Conservation (phyloP, 2,797 vertebrate species). For the Antennarius maculatus region DNA sequence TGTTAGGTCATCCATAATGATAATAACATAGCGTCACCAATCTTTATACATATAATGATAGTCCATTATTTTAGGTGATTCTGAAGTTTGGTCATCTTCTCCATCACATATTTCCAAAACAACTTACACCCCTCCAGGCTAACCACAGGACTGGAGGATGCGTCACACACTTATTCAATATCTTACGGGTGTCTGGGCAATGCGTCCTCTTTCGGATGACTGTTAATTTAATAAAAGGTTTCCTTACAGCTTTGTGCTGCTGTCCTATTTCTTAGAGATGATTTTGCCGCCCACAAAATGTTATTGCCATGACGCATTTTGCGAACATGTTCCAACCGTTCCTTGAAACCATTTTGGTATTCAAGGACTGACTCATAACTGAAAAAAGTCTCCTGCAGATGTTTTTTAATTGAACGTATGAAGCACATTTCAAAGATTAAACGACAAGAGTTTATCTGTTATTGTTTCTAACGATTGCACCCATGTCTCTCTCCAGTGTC, state of each 20-base stretch:
- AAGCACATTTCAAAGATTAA: neutral
- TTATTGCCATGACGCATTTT: constrained; percentile 1
- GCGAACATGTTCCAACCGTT: constrained; percentile 23
- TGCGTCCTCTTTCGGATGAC: too few relatives aligned
- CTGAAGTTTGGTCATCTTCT: too few relatives aligned
- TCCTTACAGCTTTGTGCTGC: neutral
- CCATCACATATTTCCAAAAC: too few relatives aligned
- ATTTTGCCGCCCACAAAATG: neutral
- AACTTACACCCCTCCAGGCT: too few relatives aligned
- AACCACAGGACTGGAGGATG: too few relatives aligned
- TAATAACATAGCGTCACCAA: too few relatives aligned
- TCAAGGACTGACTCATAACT: constrained; percentile 20
- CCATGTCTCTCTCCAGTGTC: constrained; percentile 61
- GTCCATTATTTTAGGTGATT: too few relatives aligned
- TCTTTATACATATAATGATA: too few relatives aligned
- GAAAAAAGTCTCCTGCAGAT: constrained; percentile 3
- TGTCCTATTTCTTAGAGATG: neutral
- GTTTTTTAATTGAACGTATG: neutral
- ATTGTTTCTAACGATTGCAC: neutral
- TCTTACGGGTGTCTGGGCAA: too few relatives aligned
- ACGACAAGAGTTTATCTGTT: neutral
- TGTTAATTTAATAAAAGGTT: neutral
- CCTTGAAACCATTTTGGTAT: neutral
- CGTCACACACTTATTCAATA: too few relatives aligned
- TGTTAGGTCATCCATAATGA: too few relatives aligned